These are phyloP conservation scores for Panonychus citri DNA, from an alignment of 1,140 invertebrate genomes.

Conservation along the genomic window DNA sequence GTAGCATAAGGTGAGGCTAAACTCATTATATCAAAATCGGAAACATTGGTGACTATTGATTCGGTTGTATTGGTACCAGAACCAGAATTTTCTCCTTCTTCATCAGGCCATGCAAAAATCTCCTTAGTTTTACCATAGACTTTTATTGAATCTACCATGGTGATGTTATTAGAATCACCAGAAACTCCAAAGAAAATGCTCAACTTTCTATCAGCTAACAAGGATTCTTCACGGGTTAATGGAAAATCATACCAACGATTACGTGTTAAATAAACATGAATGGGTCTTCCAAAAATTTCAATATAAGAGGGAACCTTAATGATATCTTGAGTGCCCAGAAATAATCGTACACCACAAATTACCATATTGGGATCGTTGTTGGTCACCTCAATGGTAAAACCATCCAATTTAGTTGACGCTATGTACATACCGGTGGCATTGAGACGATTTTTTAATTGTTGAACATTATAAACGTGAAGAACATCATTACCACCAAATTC, in stretches of 20 bases:
- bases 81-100: conserved; percentile 42
- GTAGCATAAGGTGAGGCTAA: neutral
- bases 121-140: conserved; percentile 86
- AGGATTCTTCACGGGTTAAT: conserved; percentile 72
- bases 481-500: conserved; percentile 89
- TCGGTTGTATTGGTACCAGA: neutral
- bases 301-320: conserved; percentile 57
- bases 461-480: conserved; percentile 75
- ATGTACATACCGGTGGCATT: conserved; percentile 74
- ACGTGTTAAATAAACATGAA: conserved; percentile 42
- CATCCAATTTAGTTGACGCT: conserved; percentile 58
- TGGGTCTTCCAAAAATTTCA: conserved; percentile 59
- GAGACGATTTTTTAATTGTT: conserved; percentile 77
- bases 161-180: conserved; percentile 55
- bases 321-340: conserved; percentile 62
- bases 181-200: conserved; percentile 72
- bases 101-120: conserved; percentile 87
- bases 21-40: neutral
- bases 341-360: conserved; percentile 47
- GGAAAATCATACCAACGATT: conserved; percentile 87
- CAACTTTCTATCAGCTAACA: conserved; percentile 68
- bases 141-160: conserved; percentile 78
- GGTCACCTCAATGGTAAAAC: conserved; percentile 64
- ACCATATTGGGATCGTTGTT: conserved; percentile 70
- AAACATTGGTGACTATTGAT: neutral